Evolutionary conservation across 2,113 vertebrate species (phyloP).

Genomic region (Sapayoa aenigma): DNA sequence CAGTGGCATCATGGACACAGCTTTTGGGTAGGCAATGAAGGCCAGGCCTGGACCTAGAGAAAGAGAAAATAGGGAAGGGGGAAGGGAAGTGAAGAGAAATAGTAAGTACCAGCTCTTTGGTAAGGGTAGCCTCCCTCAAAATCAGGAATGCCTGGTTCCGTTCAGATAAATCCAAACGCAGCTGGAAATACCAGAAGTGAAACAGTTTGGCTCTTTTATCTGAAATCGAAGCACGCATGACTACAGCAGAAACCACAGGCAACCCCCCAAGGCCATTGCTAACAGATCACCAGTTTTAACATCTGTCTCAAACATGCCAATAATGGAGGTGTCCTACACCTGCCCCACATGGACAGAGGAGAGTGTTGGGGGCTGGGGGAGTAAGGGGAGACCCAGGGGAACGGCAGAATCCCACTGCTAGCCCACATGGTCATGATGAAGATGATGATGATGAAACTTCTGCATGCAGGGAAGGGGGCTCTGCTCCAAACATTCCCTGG

Average conservation of each 20-base stretch:
- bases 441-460: slow-evolving; percentile 37
- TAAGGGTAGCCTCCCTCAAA: slow-evolving; percentile 34
- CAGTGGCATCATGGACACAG: slow-evolving; percentile 98
- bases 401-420: slow-evolving; percentile 46
- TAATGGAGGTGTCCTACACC: slow-evolving; percentile 1
- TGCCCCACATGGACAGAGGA: neutral
- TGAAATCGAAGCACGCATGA: slow-evolving; percentile 62
- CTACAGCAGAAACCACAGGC: slow-evolving; percentile 51
- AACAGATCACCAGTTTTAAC: slow-evolving; percentile 55
- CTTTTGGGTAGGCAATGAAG: slow-evolving; percentile 98
- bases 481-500: neutral
- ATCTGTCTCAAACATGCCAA: slow-evolving; percentile 63
- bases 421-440: slow-evolving; percentile 13
- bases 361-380: neutral
- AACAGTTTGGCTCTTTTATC: slow-evolving; percentile 64
- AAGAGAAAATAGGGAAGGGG: slow-evolving; percentile 71
- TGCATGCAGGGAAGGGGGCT: slow-evolving; percentile 36
- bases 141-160: slow-evolving; percentile 56
- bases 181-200: slow-evolving; percentile 67
- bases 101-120: slow-evolving; percentile 25
- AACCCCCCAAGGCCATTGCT: slow-evolving; percentile 26
- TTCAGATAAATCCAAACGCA: slow-evolving; percentile 70
- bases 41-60: slow-evolving; percentile 93
- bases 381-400: slow-evolving; percentile 11
- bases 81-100: slow-evolving; percentile 43